Evolutionary conservation across 2,888 invertebrate genomes (phyloP).

Genomic region (Hydraecia micacea): DNA sequence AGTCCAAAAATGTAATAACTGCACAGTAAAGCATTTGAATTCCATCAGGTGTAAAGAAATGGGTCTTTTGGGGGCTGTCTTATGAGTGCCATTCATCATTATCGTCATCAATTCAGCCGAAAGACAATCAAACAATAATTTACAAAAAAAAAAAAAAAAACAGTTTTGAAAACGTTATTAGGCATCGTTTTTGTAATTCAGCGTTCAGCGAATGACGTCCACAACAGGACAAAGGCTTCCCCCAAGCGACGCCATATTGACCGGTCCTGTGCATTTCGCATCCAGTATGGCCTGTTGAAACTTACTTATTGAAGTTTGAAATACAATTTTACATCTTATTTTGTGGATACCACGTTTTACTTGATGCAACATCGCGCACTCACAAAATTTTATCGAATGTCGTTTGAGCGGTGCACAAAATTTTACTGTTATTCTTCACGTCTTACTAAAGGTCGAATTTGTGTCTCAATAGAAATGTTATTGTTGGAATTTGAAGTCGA

Average conservation of each 20-base stretch:
- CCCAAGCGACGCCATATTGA: background rate
- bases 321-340: background rate
- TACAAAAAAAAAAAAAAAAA: background rate
- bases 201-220: background rate
- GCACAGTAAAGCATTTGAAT: background rate
- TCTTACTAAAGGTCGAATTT: conserved; percentile 26
- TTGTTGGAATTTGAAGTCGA: conserved; percentile 7
- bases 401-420: conserved; percentile 36
- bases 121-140: background rate
- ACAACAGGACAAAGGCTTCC: background rate
- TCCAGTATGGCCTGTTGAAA: background rate
- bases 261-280: background rate
- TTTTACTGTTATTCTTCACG: conserved; percentile 31
- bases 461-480: conserved; percentile 32
- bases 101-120: background rate
- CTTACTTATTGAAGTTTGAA: no score
- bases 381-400: conserved; percentile 42
- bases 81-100: no score
- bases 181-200: background rate
- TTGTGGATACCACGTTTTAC: background rate
- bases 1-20: background rate
- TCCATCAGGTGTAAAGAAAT: background rate
- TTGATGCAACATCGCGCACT: conserved; percentile 17
- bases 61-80: background rate
- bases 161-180: background rate